Percentiles rank a stretch among this genome's conserved stretches.
These are phyloP conservation scores for Lutjanus argentimaculatus DNA, from an alignment of 2,797 vertebrate genomes.

Conservation along the genomic window DNA sequence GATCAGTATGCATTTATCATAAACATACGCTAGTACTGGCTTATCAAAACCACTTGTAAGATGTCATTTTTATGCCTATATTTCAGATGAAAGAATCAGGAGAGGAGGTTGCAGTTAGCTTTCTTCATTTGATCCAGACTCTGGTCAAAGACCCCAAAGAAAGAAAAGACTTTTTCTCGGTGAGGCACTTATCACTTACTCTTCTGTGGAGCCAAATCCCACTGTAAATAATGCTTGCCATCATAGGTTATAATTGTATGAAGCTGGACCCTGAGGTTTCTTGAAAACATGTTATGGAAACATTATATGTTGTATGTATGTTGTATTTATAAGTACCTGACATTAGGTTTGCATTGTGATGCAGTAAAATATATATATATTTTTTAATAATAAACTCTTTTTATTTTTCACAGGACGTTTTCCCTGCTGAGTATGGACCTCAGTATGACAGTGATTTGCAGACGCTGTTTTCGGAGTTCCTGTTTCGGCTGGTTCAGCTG, in stretches of 20 bases:
- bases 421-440: conserved; percentile 86
- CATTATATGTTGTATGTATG: not conserved
- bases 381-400: not conserved
- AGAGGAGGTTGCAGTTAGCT: conserved; percentile 65
- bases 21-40: not conserved
- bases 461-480: conserved; percentile 88
- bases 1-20: not conserved
- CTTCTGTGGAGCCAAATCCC: not conserved
- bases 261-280: not conserved
- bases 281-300: not conserved
- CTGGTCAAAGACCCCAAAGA: conserved; percentile 79
- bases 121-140: conserved; percentile 76
- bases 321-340: not conserved
- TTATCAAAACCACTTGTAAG: not conserved
- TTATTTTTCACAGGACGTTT: conserved; percentile 79
- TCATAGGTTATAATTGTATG: not conserved
- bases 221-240: not conserved
- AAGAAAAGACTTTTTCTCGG: conserved; percentile 79
- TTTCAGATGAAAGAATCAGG: conserved; percentile 62
- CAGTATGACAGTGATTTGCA: conserved; percentile 85
- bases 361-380: not conserved
- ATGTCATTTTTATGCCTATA: not conserved
- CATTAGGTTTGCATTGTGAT: not conserved
- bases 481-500: conserved; percentile 85
- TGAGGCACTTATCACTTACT: conserved; percentile 46